Evolutionary conservation across 2,888 invertebrate species (phyloP).

Genomic region (Sesia bembeciformis): DNA sequence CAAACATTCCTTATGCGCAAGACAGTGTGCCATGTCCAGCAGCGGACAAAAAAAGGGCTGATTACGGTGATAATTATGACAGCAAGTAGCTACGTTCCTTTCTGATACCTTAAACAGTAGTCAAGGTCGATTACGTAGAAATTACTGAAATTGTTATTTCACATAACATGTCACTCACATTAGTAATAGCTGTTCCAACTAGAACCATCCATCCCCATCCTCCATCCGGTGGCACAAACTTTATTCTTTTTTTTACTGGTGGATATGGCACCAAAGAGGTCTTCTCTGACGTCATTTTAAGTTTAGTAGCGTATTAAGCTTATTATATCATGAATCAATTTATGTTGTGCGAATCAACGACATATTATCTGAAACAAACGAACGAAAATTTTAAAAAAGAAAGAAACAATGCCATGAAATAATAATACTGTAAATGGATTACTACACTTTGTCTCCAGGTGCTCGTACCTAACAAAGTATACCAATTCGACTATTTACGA

Average conservation of each 20-base stretch:
- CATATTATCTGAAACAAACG: neutral
- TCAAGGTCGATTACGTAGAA: no score
- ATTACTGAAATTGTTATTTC: no score
- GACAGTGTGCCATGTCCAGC: no score
- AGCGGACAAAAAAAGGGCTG: no score
- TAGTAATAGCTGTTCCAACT: constrained; percentile 77
- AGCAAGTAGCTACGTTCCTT: no score
- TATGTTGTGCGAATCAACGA: neutral
- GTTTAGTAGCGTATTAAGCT: neutral
- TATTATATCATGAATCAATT: neutral
- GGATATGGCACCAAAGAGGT: constrained; percentile 20
- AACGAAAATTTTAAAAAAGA: neutral
- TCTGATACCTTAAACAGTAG: no score
- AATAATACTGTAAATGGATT: neutral
- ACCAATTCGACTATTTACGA: no score
- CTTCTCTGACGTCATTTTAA: constrained; percentile 22
- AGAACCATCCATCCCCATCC: constrained; percentile 85
- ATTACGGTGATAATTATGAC: no score
- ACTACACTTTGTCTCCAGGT: no score
- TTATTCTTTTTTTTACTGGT: constrained; percentile 41
- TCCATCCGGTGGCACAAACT: constrained; percentile 77
- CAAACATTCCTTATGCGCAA: no score
- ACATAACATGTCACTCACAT: constrained; percentile 65
- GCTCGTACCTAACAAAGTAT: no score
- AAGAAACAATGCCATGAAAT: neutral